Evolutionary conservation across 2,888 invertebrate species (phyloP).

Genomic region (Metallyticus violacea): DNA sequence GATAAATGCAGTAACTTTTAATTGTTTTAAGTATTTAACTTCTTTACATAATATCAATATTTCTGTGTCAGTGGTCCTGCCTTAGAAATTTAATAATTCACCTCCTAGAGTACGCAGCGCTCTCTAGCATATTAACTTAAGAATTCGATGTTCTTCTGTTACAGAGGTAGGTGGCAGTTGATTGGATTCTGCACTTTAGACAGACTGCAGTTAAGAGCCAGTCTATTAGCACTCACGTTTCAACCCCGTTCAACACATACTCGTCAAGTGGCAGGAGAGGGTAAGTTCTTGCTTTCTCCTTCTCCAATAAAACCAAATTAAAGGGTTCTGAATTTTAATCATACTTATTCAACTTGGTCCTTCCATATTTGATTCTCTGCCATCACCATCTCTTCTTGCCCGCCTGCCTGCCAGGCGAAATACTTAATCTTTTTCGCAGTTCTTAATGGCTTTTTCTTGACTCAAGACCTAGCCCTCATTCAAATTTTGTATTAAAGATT

Average conservation of each 20-base stretch:
- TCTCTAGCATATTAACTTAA: neutral
- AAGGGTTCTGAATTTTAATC: conserved; percentile 29
- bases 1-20: too few relatives aligned
- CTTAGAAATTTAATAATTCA: too few relatives aligned
- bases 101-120: too few relatives aligned
- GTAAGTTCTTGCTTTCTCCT: neutral
- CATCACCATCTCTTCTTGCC: neutral
- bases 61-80: too few relatives aligned
- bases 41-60: too few relatives aligned
- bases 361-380: conserved; percentile 2
- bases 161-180: neutral
- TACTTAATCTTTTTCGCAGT: conserved; percentile 12
- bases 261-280: neutral
- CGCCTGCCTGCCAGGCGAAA: neutral
- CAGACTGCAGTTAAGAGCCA: neutral
- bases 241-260: neutral
- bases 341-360: conserved; percentile 11
- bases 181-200: neutral
- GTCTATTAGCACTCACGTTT: neutral
- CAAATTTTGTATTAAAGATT: conserved; percentile 26
- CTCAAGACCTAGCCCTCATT: neutral
- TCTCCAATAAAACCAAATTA: conserved; percentile 29
- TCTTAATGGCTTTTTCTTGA: conserved; percentile 19
- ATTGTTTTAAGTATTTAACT: too few relatives aligned
- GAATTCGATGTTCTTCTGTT: neutral